A percentile compares a stretch with the other conserved stretches of the same genome.
Evolutionary conservation across 1,140 invertebrate genomes (phyloP).

Genomic region (Pentalonia nigronervosa): DNA sequence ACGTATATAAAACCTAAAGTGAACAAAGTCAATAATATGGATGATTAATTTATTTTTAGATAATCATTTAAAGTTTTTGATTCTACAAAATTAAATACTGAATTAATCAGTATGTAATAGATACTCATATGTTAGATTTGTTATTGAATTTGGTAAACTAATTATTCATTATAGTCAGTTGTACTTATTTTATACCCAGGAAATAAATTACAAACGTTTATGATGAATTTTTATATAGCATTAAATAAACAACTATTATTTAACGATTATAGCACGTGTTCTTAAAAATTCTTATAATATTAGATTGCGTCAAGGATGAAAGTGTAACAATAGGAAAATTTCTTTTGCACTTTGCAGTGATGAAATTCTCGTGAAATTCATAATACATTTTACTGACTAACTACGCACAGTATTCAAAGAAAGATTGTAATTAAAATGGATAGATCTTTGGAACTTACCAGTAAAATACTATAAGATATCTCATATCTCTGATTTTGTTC

Average conservation of each 20-base stretch:
- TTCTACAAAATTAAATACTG: no score
- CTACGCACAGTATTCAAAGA: neutral
- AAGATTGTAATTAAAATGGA: neutral
- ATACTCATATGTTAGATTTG: neutral
- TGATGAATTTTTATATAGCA: neutral
- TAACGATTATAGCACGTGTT: neutral
- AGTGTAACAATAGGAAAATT: neutral
- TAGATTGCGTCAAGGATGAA: neutral
- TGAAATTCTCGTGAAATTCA: neutral
- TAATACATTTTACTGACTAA: neutral
- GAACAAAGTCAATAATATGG: no score
- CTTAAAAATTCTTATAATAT: neutral
- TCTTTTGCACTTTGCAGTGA: neutral
- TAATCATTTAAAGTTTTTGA: no score
- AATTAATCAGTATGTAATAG: neutral
- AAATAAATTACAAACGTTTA: neutral
- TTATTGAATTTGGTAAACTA: neutral
- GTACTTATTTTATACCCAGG: neutral
- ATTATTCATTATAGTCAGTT: neutral
- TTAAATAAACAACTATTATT: neutral
- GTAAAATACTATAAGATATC: neutral
- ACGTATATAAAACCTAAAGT: no score
- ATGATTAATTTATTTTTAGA: no score
- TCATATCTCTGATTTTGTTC: neutral
- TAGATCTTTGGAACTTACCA: neutral